Percentiles rank a stretch among this genome's conserved stretches.
Evolutionary conservation across 2,113 vertebrate genomes (phyloP).

Genomic region (Mirounga angustirostris): DNA sequence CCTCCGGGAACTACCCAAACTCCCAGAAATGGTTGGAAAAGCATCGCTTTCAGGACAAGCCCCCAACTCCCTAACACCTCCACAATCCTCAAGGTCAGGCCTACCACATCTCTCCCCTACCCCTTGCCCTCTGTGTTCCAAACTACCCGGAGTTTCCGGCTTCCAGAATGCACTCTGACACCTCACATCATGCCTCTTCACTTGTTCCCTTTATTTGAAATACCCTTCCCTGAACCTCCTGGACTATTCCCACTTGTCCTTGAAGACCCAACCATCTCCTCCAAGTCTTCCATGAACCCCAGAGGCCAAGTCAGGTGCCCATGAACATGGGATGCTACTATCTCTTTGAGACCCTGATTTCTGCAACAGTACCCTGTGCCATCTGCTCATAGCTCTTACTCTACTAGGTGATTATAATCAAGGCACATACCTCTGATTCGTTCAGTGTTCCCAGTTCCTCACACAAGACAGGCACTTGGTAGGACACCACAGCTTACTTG

Average conservation of each 20-base stretch:
- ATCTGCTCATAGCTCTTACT: neutral
- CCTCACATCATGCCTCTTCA: neutral
- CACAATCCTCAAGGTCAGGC: neutral
- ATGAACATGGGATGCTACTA: no score
- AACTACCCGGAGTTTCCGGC: neutral
- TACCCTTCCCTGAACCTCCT: neutral
- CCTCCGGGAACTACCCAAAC: neutral
- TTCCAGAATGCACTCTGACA: neutral
- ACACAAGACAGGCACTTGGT: neutral
- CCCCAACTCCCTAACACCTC: neutral
- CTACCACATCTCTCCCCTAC: neutral
- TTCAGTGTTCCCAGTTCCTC: neutral
- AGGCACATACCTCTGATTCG: neutral
- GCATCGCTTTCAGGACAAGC: neutral
- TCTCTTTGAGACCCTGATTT: neutral
- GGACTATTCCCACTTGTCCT: neutral
- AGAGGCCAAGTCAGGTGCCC: neutral
- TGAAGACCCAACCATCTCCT: neutral
- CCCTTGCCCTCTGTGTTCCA: neutral
- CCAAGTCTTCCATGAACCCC: neutral
- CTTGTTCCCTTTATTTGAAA: neutral
- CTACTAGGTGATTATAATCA: neutral
- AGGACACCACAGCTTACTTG: neutral
- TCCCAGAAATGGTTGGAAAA: neutral
- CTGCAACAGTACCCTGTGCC: neutral